Base-by-base conservation (phyloP, 2,797 vertebrate genomes). In the Hippoglossus hippoglossus region DNA sequence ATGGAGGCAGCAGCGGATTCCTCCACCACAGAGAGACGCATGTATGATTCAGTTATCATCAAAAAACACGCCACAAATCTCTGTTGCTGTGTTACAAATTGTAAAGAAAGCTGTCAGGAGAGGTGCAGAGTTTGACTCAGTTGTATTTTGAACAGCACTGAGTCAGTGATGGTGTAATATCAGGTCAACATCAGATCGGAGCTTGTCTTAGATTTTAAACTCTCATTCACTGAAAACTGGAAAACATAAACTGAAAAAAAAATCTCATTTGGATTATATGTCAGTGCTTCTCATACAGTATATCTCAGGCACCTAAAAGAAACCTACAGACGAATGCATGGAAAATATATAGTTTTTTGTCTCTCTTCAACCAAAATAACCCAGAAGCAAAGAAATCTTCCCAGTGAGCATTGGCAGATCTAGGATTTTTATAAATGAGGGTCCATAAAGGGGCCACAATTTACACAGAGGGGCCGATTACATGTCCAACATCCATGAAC, bases 11-110 rank as follows among this genome's bases (percentile, higher is more conserved):
- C 63, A 59, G 61, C 3, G 26, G 34, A 73, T 26, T 74, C 67
- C 21, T 77, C 67, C 41, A 71, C 61, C 34, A 66, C 46, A 57
- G 34, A 26, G 22, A 71, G 73, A 59, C 51, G 79, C 71, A 67
- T 54, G 50, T 52, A 67, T 52, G 50, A 54, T 60, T 72, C 57
- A 67, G 65, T 82, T 72, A 69, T 71, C 53, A 60, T 60, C n/a
- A 66, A 62, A 81, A 19, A 73, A 67, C 19, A 69, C 26, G 49
- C 46, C 58, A 61, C 55, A 69, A 62, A 57, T 69, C 51, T 68
- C 72, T 68, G 68, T 54, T 56, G 64, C 25, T 44, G 13, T 63
- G 34, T 53, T 52, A 67, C 60, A 76, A 71, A 76, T 63, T 21
- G 44, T 26, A 9, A 53, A 75, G 62, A 72, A 78, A 55, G 26